These are phyloP conservation scores for Lobophora halterata DNA, from an alignment of 2,888 invertebrate genomes.

Conservation along the genomic window DNA sequence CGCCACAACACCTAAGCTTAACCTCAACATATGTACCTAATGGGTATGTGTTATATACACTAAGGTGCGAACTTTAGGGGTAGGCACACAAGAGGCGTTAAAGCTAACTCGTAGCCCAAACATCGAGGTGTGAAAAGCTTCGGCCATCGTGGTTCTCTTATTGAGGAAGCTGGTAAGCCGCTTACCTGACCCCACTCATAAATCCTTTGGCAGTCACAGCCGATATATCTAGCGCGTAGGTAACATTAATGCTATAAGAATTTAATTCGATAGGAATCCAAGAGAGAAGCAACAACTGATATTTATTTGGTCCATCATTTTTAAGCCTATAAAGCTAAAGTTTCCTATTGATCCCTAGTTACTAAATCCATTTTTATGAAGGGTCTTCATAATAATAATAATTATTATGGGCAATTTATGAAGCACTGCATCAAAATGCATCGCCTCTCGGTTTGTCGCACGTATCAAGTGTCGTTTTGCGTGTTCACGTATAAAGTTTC, in stretches of 20 bases:
- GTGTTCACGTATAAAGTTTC: conserved; percentile 63
- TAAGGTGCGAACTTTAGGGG: conserved; percentile 74
- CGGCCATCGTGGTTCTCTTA: conserved; percentile 56
- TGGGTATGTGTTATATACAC: conserved; percentile 63
- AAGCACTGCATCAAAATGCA: conserved; percentile 47
- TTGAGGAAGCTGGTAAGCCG: conserved; percentile 69
- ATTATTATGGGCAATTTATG: conserved; percentile 34
- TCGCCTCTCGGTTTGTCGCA: conserved; percentile 41
- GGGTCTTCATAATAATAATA: conserved; percentile 5
- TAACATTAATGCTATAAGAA: conserved; percentile 5
- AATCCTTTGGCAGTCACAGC: conserved; percentile 44
- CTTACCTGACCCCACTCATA: conserved; percentile 64
- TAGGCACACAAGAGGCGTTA: conserved; percentile 73
- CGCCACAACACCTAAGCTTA: background rate
- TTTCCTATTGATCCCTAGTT: conserved; percentile 12
- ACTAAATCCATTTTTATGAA: conserved; percentile 10
- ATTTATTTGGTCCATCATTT: conserved; percentile 20
- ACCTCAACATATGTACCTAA: conserved; percentile 48
- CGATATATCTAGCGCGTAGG: conserved; percentile 14
- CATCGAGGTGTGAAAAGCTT: conserved; percentile 78
- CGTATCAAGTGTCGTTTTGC: conserved; percentile 64
- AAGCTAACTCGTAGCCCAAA: conserved; percentile 71
- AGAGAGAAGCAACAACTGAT: too few relatives aligned
- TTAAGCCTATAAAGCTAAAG: conserved; percentile 17
- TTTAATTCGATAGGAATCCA: too few relatives aligned